Base-by-base conservation (phyloP, 2,888 invertebrate species). In the Pomacea canaliculata region DNA sequence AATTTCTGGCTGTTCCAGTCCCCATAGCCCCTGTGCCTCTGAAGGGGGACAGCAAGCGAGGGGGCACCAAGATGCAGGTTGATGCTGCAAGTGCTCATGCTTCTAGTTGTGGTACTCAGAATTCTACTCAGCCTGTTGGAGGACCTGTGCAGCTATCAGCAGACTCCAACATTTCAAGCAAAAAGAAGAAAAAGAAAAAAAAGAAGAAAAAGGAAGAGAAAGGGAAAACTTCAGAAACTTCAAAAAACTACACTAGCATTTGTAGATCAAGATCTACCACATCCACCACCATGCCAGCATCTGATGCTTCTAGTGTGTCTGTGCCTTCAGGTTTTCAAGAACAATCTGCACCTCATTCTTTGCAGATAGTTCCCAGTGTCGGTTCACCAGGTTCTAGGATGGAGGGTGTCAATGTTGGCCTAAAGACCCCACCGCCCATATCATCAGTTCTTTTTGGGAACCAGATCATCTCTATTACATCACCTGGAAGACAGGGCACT, bases 101-200 rank as follows among this genome's bases (percentile, higher is more conserved):
- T 27, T 27, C 5, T 23, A 10, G 65, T 10, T 9, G 65, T 27
- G 65, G 10, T 12, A 48, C 13, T n/a, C 13, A 49, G 13, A 7
- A 19, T 23, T 59, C 62, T 56, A 63, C 23, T 4, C 63, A 51
- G 56, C 13, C 37, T 23, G 71, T n/a, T n/a, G 51, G 65, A 12
- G 72, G 48, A 0, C 65, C 23, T 19, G 23, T 46, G 27, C 27
- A 18, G 37, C 67, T 12, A 7, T 9, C 59, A 23, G 51, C 16
- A 48, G 60, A 49, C 16, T 46, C 23, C 18, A 51, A 70, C 23
- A 16, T 37, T 37, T 37, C n/a, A 37, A 49, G 19, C 37, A 59
- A n/a, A 72, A 74, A 71, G 68, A 73, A 77, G 71, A 76, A 69
- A 63, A 76, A 70, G 51, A 76, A 70, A 70, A 71, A 66, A 70